Percentiles rank a stretch among this genome's conserved stretches.
Conservation (phyloP, 2,797 vertebrate species). For the Bradypodion ventrale region DNA sequence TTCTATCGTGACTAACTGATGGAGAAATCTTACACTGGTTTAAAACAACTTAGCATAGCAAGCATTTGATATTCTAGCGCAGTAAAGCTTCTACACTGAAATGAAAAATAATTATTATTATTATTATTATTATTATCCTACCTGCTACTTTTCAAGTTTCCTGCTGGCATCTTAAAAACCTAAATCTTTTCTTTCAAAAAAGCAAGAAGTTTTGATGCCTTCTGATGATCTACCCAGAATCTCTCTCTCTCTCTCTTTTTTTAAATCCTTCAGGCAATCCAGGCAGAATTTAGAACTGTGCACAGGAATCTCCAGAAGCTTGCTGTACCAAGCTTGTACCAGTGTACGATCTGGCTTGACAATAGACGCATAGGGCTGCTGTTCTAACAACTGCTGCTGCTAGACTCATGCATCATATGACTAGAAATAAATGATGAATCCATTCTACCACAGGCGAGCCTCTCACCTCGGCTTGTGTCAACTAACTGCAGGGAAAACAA, state of each 20-base stretch:
- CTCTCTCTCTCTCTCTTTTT: neutral
- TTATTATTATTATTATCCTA: too few species aligned
- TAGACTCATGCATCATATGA: neutral
- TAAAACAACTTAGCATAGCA: neutral
- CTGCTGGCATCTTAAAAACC: constrained; percentile 23
- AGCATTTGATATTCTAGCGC: neutral
- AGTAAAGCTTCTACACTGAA: neutral
- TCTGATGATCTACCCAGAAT: neutral
- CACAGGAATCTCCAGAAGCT: constrained; percentile 74
- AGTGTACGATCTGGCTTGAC: constrained; percentile 70
- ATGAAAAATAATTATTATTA: too few species aligned
- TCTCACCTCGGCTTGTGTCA: neutral
- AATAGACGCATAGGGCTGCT: constrained; percentile 78
- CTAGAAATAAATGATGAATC: neutral
- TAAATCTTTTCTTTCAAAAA: neutral
- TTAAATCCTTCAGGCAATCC: constrained; percentile 48
- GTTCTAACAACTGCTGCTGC: constrained; percentile 76
- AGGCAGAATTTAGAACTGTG: constrained; percentile 56
- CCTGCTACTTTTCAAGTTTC: constrained; percentile 23
- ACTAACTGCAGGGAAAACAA: neutral
- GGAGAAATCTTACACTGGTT: constrained; percentile 4
- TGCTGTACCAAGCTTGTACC: constrained; percentile 63
- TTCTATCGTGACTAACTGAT: neutral
- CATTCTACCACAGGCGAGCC: neutral
- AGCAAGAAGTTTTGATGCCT: neutral